phyloP scores from a whole-genome alignment of 92 coral and sea anemone genomes.

The Bergia sp. region DNA sequence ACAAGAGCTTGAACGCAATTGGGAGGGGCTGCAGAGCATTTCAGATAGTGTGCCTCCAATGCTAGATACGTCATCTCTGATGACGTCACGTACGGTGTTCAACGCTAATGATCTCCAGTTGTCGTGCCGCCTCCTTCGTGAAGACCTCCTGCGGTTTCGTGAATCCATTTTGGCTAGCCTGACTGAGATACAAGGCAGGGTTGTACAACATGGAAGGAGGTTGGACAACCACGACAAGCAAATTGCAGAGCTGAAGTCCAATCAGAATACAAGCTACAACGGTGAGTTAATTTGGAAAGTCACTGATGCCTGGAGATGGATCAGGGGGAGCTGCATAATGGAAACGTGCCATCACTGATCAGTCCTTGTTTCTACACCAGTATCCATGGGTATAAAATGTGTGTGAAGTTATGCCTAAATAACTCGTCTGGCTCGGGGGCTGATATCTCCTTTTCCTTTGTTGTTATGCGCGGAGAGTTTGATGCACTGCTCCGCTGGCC shows the following conservation, averaged over 20 bases:
- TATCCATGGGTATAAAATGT: constrained; percentile 14
- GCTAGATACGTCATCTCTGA: neutral
- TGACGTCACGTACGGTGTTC: neutral
- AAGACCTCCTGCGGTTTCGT: neutral
- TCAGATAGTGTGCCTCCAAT: neutral
- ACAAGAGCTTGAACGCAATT: neutral
- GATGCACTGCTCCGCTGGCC: constrained; percentile 31
- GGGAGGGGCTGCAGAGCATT: neutral
- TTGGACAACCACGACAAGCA: neutral
- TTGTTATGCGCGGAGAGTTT: constrained; percentile 19
- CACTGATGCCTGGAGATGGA: neutral
- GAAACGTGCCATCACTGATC: neutral
- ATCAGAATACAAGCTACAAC: neutral
- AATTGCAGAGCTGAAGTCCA: neutral
- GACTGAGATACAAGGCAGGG: neutral
- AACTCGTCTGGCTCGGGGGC: neutral
- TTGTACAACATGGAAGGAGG: neutral
- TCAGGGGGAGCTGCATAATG: neutral
- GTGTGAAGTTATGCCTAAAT: neutral
- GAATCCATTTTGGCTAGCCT: neutral
- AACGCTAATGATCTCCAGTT: constrained; percentile 9
- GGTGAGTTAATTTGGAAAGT: neutral
- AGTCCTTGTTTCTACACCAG: constrained; percentile 23
- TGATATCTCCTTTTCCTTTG: neutral
- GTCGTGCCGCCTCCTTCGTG: neutral